These are phyloP conservation scores for Agriopis marginaria DNA, from an alignment of 2,888 invertebrate genomes.

Conservation along the genomic window DNA sequence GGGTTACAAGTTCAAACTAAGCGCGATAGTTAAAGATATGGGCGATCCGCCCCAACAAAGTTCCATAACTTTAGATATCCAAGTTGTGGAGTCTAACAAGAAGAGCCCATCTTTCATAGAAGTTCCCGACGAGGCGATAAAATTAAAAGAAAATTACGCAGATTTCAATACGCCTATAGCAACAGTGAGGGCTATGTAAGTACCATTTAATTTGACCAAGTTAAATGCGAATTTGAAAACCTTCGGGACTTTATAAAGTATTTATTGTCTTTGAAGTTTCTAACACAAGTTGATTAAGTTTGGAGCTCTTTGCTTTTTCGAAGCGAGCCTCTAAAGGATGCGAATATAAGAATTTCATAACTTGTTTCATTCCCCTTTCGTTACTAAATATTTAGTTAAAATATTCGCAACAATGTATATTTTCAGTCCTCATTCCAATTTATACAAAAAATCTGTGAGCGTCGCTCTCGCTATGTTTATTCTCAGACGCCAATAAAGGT, in stretches of 20 bases:
- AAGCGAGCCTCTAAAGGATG: slow-evolving; percentile 29
- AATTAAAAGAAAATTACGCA: slow-evolving; percentile 90
- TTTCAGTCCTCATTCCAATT: not conserved
- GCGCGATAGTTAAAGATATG: slow-evolving; percentile 92
- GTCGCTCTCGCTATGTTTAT: not conserved
- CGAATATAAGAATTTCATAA: slow-evolving; percentile 39
- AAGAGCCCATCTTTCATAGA: slow-evolving; percentile 92
- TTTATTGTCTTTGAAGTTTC: slow-evolving; percentile 43
- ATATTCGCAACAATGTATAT: not conserved
- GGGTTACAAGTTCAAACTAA: slow-evolving; percentile 89
- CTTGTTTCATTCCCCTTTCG: slow-evolving; percentile 11
- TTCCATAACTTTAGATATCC: slow-evolving; percentile 92
- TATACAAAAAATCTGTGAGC: not conserved
- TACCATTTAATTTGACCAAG: slow-evolving; percentile 55
- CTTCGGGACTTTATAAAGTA: slow-evolving; percentile 40
- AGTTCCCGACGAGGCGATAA: slow-evolving; percentile 87
- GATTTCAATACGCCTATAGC: slow-evolving; percentile 90
- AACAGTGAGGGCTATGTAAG: slow-evolving; percentile 90
- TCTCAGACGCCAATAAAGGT: not conserved
- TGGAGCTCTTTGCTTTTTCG: slow-evolving; percentile 28
- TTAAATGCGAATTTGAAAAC: slow-evolving; percentile 48
- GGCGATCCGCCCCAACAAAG: slow-evolving; percentile 89
- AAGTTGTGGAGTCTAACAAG: slow-evolving; percentile 95
- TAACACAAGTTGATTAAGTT: slow-evolving; percentile 39
- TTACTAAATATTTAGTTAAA: slow-evolving; percentile 7